A percentile compares a stretch with the other conserved stretches of the same genome.
Conservation (phyloP, 1,140 invertebrate species). For the Heterodera schachtii region DNA sequence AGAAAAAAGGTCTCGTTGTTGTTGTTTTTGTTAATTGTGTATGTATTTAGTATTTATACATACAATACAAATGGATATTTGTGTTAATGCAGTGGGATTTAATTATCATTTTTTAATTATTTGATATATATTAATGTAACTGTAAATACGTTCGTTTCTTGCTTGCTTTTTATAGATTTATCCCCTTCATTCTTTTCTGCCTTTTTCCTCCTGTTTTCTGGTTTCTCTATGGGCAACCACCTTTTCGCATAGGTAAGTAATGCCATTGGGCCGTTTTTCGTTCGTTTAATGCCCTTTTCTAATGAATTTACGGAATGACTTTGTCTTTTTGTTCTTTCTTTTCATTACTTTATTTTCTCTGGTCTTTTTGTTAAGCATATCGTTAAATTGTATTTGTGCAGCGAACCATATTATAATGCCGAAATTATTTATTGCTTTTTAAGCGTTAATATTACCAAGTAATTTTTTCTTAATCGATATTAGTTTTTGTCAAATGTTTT, state of each 20-base stretch:
- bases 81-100: too few relatives aligned
- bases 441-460: background rate
- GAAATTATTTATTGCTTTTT: background rate
- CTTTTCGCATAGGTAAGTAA: background rate
- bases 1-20: background rate
- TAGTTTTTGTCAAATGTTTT: background rate
- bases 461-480: background rate
- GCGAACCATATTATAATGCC: background rate
- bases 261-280: background rate
- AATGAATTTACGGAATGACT: background rate
- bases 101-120: too few relatives aligned
- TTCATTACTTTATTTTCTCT: background rate
- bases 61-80: too few relatives aligned
- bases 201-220: background rate
- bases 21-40: too few relatives aligned
- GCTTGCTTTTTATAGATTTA: too few relatives aligned
- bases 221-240: background rate
- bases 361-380: background rate
- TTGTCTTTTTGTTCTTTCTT: background rate
- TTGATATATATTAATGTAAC: too few relatives aligned
- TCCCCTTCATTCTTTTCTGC: background rate
- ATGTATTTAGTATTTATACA: too few relatives aligned
- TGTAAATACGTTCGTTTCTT: too few relatives aligned
- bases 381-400: background rate
- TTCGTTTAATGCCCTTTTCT: background rate